These are phyloP conservation scores for Liodrosophila aerea DNA, from an alignment of 2,888 invertebrate genomes.

Conservation along the genomic window DNA sequence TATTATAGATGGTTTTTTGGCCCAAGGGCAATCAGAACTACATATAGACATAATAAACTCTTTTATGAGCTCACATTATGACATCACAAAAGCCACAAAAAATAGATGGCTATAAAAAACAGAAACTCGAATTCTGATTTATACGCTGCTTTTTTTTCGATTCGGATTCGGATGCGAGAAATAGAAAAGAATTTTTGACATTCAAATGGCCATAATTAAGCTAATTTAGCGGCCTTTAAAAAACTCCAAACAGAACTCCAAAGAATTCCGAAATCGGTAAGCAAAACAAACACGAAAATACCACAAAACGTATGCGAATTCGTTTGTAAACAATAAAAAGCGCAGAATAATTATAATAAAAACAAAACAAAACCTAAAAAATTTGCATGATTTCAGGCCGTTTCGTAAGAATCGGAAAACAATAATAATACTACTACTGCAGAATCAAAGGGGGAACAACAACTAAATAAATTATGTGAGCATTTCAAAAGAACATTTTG, in stretches of 20 bases:
- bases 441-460: constrained; percentile 4
- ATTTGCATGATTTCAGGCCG: constrained; percentile 70
- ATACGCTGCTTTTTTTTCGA: constrained; percentile 19
- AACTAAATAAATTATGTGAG: constrained; percentile 68
- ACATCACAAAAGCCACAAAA: constrained; percentile 54
- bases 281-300: constrained; percentile 41
- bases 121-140: constrained; percentile 41
- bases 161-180: constrained; percentile 8
- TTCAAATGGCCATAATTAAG: constrained; percentile 68
- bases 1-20: constrained; percentile 18
- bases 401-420: constrained; percentile 57
- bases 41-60: constrained; percentile 3
- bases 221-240: constrained; percentile 61
- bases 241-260: constrained; percentile 7
- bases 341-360: constrained; percentile 27
- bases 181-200: constrained; percentile 47
- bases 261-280: constrained; percentile 34
- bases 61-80: constrained; percentile 57
- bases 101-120: too few relatives aligned
- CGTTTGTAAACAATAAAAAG: constrained; percentile 51
- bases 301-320: constrained; percentile 39
- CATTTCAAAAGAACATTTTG: constrained; percentile 69
- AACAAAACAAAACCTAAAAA: constrained; percentile 33
- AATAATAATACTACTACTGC: constrained; percentile 2
- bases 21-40: constrained; percentile 30